Percentiles rank a stretch among this genome's conserved stretches.
Evolutionary conservation across 2,797 vertebrate species (phyloP).

Genomic region (Anabas testudineus): DNA sequence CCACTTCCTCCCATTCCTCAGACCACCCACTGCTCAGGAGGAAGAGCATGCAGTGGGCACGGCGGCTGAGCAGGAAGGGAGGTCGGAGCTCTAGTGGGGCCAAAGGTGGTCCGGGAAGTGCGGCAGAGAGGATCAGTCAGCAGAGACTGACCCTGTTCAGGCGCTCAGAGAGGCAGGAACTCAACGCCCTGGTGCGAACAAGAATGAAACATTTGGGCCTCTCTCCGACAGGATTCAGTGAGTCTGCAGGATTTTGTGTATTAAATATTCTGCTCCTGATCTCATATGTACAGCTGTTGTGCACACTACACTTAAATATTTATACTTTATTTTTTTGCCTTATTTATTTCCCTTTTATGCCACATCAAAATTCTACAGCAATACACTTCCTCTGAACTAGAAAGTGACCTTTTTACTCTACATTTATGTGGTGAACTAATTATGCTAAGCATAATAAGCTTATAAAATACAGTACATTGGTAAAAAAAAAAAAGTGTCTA

Average conservation of each 20-base stretch:
- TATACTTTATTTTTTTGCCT: neutral
- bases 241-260: constrained; percentile 50
- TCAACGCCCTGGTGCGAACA: constrained; percentile 86
- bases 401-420: neutral
- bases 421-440: no score
- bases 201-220: constrained; percentile 90
- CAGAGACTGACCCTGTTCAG: constrained; percentile 88
- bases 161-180: constrained; percentile 89
- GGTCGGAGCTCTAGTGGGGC: constrained; percentile 79
- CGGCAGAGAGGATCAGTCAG: constrained; percentile 87
- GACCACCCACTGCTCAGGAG: constrained; percentile 88
- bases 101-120: constrained; percentile 84
- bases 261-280: neutral
- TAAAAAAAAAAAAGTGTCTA: neutral
- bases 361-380: neutral
- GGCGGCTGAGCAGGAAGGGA: constrained; percentile 87
- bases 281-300: neutral
- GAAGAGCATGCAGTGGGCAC: constrained; percentile 92
- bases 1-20: constrained; percentile 83
- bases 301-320: neutral
- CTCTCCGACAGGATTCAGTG: constrained; percentile 87
- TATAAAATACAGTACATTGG: neutral
- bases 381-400: neutral
- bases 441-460: no score
- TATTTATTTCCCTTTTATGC: neutral